Conservation (phyloP, 2,797 vertebrate genomes). For the Pipistrellus kuhlii region DNA sequence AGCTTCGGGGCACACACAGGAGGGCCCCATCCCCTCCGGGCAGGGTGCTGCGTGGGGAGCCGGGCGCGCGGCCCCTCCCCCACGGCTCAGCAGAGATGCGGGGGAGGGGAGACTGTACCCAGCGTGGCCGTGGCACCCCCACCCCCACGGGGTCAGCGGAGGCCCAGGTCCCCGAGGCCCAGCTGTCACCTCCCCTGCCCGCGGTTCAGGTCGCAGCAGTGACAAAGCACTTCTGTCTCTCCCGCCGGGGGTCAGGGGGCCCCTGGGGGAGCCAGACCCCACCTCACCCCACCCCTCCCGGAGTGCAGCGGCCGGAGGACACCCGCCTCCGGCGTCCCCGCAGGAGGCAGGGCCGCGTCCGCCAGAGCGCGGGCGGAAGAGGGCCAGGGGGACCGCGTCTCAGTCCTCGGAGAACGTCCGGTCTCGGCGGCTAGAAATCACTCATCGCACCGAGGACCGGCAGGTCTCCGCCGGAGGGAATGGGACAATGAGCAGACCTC, state of each 20-base stretch:
- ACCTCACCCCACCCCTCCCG: not conserved
- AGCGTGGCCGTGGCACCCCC: accelerated
- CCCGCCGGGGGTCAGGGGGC: too few relatives aligned
- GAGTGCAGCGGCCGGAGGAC: not conserved
- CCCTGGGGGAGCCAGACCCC: not conserved
- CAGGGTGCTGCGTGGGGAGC: not conserved
- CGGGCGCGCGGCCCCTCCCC: not conserved
- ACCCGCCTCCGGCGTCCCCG: too few relatives aligned
- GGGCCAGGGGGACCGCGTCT: not conserved
- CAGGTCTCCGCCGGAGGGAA: not conserved
- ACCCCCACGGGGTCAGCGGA: not conserved
- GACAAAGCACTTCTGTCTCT: not conserved
- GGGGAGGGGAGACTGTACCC: not conserved
- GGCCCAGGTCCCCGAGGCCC: not conserved
- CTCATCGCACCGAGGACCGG: not conserved
- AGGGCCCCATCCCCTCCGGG: too few relatives aligned
- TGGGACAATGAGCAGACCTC: not conserved
- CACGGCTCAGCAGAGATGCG: not conserved
- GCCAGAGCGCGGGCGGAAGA: not conserved
- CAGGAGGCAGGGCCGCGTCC: not conserved
- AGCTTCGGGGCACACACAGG: not conserved
- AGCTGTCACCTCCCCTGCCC: accelerated
- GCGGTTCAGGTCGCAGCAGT: not conserved
- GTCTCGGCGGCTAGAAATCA: not conserved
- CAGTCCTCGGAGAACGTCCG: not conserved